Percentiles rank a stretch among this genome's conserved stretches.
These are phyloP conservation scores for Oncopeltus fasciatus DNA, from an alignment of 1,140 invertebrate genomes.

Conservation along the genomic window DNA sequence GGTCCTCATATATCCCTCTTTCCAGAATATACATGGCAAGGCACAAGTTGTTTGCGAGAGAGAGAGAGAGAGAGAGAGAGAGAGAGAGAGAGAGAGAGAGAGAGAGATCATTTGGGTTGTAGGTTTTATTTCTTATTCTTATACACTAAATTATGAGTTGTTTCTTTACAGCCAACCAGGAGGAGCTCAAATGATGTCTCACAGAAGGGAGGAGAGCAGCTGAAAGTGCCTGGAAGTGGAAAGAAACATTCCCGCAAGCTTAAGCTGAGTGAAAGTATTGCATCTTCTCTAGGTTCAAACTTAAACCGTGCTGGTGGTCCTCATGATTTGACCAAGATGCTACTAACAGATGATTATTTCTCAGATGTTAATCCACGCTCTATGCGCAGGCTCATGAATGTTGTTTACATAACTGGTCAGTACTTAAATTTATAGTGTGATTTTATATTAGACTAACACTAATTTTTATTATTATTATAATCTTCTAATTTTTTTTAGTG, in stretches of 20 bases:
- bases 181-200: conserved; percentile 6
- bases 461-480: too few species aligned
- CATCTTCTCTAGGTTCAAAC: conserved; percentile 76
- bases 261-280: conserved; percentile 71
- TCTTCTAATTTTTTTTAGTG: too few species aligned
- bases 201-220: conserved; percentile 4
- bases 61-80: too few species aligned
- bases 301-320: conserved; percentile 55
- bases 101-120: too few species aligned
- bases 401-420: conserved; percentile 84
- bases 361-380: conserved; percentile 94
- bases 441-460: too few species aligned
- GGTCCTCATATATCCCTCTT: too few species aligned
- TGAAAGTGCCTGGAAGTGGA: conserved; percentile 23
- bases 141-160: too few species aligned
- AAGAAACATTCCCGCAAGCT: conserved; percentile 35
- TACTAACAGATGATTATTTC: conserved; percentile 89
- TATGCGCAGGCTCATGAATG: conserved; percentile 93
- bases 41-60: too few species aligned
- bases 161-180: neutral
- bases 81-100: too few species aligned
- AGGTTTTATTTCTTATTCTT: too few species aligned
- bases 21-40: too few species aligned
- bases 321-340: conserved; percentile 65
- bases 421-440: too few species aligned